Evolutionary conservation across 2,888 invertebrate genomes (phyloP).

Genomic region (Zaprionus bogoriensis): DNA sequence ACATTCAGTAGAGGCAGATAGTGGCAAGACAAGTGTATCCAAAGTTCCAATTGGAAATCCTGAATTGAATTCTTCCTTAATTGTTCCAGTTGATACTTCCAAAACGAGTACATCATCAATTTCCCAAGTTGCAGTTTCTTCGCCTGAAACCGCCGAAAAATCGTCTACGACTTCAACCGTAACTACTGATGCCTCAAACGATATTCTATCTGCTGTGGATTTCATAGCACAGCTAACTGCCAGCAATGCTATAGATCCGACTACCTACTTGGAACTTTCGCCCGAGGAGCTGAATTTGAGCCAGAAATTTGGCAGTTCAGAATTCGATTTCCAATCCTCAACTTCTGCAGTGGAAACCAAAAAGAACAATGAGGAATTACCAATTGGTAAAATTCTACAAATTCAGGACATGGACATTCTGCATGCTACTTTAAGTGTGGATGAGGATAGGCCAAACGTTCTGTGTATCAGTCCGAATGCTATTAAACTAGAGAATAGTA

Average conservation of each 20-base stretch:
- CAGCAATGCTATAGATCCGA: slow-evolving; percentile 39
- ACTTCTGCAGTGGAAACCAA: background rate
- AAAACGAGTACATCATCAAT: background rate
- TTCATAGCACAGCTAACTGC: slow-evolving; percentile 71
- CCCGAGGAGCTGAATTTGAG: slow-evolving; percentile 73
- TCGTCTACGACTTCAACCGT: background rate
- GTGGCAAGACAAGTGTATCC: background rate
- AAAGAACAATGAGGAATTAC: slow-evolving; percentile 29
- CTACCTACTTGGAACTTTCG: slow-evolving; percentile 59
- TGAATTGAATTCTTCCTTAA: too few species aligned
- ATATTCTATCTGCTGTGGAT: slow-evolving; percentile 72
- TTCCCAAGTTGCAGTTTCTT: background rate
- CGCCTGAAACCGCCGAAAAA: background rate
- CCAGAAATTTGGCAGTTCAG: slow-evolving; percentile 51
- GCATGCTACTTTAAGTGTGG: slow-evolving; percentile 61
- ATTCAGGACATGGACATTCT: slow-evolving; percentile 63
- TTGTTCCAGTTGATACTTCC: background rate
- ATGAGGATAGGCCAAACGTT: slow-evolving; percentile 51
- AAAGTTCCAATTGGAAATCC: too few species aligned
- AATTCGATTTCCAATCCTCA: background rate
- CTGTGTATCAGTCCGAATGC: slow-evolving; percentile 66
- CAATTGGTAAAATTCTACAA: slow-evolving; percentile 63
- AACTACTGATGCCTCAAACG: background rate
- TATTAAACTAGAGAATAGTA: slow-evolving; percentile 37
- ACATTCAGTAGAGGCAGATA: background rate